Base-by-base conservation (phyloP, 2,113 vertebrate genomes). In the Anhinga rufa region DNA sequence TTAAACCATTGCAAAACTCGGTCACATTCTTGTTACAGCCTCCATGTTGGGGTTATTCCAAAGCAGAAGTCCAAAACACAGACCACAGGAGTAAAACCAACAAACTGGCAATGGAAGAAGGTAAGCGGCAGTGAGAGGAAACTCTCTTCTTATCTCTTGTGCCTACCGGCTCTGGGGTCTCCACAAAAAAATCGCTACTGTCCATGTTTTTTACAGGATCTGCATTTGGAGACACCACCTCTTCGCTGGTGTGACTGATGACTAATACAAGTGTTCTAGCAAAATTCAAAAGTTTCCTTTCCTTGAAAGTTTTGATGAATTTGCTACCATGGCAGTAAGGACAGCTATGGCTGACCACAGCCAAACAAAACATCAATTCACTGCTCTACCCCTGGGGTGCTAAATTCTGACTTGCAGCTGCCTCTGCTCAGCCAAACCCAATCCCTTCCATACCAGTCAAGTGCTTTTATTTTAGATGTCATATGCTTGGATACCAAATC, bases 1-100 rank as follows among this genome's bases (percentile, higher is more conserved):
- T 34, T 38, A 86, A 90, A 96, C 12, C 31, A 66, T 9, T 92
- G 91, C 92, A 95, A 97, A 94, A 91, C 49, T 21, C 66, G 52
- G 40, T 77, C 46, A 87, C 76, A 54, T 55, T 92, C 78, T 87
- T 91, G 62, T 86, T 72, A 76, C 51, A 75, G 78, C 34, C 82
- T 86, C 62, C 20, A 14, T 14, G 10, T 8, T 92, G 75, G 76
- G 76, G 68, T 79, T 93, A 90, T 80, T 93, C 91, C 84, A 91
- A 95, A 95, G 86, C 78, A 90, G 70, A 94, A 95, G 92, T 82
- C 75, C 54, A 66, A 95, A 94, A 82, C 61, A 82, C 55, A 95
- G 69, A 89, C 65, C 34, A 96, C 52, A 85, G 66, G 49, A 94
- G 61, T 49, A 44, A 89, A 92, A 88, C 22, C 81, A 65, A 7